Percentiles rank a stretch among this genome's conserved stretches.
These are phyloP conservation scores for Cheirogaleus medius DNA, from an alignment of 2,113 vertebrate species.

Conservation along the genomic window DNA sequence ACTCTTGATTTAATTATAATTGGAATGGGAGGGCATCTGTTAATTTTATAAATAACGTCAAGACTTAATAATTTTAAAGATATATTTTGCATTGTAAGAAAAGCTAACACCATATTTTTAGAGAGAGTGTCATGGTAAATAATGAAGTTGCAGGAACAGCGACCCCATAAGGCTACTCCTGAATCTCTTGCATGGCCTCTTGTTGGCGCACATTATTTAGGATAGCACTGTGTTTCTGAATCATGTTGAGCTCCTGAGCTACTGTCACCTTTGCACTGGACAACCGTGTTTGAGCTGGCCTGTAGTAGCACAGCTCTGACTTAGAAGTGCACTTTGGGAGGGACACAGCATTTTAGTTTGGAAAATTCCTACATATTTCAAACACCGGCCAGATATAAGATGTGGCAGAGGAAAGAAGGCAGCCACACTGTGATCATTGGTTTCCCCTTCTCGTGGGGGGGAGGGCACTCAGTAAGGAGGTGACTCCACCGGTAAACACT, in stretches of 20 bases:
- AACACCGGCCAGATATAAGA: not conserved
- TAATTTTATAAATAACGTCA: not conserved
- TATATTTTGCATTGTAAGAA: not conserved
- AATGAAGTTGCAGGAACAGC: not conserved
- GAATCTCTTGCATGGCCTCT: rapidly evolving
- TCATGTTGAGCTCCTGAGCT: not conserved
- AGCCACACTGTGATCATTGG: rapidly evolving
- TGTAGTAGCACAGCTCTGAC: not conserved
- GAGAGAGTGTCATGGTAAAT: not conserved
- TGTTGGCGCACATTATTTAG: rapidly evolving
- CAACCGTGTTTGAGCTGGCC: not conserved
- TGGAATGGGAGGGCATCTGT: not conserved
- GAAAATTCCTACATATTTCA: not conserved
- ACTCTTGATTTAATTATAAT: not conserved
- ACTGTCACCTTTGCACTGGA: not conserved
- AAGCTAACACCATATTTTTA: not conserved
- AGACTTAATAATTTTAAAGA: not conserved
- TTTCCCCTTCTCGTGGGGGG: not conserved
- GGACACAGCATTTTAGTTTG: not conserved
- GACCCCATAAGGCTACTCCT: not conserved
- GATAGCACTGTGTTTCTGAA: not conserved
- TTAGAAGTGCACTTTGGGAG: not conserved
- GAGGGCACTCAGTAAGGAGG: not conserved
- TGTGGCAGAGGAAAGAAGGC: too few species aligned
- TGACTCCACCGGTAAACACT: not conserved